phyloP scores from a whole-genome alignment of 2,797 vertebrate genomes.

The Carapus acus region DNA sequence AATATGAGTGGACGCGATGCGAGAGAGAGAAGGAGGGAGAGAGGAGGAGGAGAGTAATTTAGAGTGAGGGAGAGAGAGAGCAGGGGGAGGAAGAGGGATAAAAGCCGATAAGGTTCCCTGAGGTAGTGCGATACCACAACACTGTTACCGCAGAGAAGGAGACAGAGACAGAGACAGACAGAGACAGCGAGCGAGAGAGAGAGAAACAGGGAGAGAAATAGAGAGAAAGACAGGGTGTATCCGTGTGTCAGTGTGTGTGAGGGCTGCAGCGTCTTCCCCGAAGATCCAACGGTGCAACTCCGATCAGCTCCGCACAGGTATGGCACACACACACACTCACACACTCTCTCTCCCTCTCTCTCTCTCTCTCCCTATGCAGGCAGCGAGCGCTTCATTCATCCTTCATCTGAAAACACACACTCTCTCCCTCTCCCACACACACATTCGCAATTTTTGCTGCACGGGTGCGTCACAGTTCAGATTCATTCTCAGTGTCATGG shows the following conservation, averaged over 20 bases:
- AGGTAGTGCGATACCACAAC: constrained; percentile 28
- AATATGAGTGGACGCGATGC: constrained; percentile 32
- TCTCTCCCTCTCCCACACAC: too few species aligned
- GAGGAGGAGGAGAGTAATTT: constrained; percentile 30
- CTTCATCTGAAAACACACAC: too few species aligned
- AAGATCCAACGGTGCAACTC: constrained; percentile 19
- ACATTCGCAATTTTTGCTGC: too few species aligned
- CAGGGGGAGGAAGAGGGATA: constrained; percentile 41
- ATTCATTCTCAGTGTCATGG: too few species aligned
- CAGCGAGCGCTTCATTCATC: not conserved
- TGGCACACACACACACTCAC: constrained; percentile 26
- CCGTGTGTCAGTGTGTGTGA: too few species aligned
- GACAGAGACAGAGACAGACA: too few species aligned
- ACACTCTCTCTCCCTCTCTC: too few species aligned
- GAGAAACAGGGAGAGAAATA: too few species aligned
- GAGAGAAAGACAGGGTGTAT: not conserved
- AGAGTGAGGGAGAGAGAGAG: constrained; percentile 36
- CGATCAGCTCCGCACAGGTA: constrained; percentile 64
- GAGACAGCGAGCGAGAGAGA: constrained; percentile 30
- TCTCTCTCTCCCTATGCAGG: too few species aligned
- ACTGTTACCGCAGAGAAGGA: constrained; percentile 25
- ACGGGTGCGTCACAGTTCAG: too few species aligned
- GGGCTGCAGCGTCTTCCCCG: constrained; percentile 31
- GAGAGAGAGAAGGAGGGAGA: constrained; percentile 36
- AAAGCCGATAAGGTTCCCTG: constrained; percentile 49